These are phyloP conservation scores for Palythoa caribaeorum DNA, from an alignment of 92 coral and sea anemone species.

Conservation along the genomic window DNA sequence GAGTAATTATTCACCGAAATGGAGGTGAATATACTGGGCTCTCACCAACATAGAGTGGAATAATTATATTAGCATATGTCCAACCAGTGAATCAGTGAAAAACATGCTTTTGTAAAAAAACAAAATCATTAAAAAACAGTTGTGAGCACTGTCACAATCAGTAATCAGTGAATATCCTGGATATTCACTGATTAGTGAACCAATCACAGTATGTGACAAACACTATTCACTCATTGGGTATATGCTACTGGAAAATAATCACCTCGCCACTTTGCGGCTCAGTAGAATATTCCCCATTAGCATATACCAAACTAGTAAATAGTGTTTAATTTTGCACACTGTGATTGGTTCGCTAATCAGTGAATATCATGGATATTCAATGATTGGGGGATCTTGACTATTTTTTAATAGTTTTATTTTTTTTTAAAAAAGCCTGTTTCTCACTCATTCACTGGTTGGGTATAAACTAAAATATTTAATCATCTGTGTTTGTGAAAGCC, in stretches of 20 bases:
- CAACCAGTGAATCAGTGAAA: too few relatives aligned
- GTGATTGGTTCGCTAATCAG: slow-evolving; percentile 3
- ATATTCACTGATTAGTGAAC: too few relatives aligned
- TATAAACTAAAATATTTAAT: background rate
- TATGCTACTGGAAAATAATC: background rate
- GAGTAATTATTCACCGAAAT: too few relatives aligned
- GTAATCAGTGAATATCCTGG: too few relatives aligned
- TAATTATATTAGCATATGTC: too few relatives aligned
- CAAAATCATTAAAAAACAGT: too few relatives aligned
- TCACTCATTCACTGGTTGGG: background rate
- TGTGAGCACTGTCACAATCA: too few relatives aligned
- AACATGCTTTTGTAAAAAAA: too few relatives aligned
- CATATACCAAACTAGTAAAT: background rate
- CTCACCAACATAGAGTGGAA: too few relatives aligned
- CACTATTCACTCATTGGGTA: too few relatives aligned
- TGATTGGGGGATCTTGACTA: background rate
- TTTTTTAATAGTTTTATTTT: background rate
- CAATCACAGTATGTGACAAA: too few relatives aligned
- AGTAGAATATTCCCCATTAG: background rate
- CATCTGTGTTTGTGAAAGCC: background rate
- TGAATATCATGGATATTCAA: slow-evolving; percentile 1
- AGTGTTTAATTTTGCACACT: background rate
- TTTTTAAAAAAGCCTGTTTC: background rate
- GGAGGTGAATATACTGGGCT: too few relatives aligned
- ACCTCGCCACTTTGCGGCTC: slow-evolving; percentile 24